A percentile compares a stretch with the other conserved stretches of the same genome.
These are phyloP conservation scores for Pantala flavescens DNA, from an alignment of 1,140 invertebrate species.

Conservation along the genomic window DNA sequence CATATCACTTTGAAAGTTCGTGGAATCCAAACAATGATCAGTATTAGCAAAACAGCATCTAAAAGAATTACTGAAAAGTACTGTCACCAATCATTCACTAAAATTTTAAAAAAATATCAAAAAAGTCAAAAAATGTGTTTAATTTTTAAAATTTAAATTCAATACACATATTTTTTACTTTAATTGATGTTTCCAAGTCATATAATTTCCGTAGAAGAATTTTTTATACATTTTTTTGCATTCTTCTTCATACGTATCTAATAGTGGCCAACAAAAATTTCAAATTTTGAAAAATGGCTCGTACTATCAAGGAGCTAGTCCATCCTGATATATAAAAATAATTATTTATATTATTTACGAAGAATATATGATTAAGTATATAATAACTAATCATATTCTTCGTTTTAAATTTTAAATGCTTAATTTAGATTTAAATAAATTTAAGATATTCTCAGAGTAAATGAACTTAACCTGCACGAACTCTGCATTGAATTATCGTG, in stretches of 20 bases:
- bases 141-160: neutral
- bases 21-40: neutral
- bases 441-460: too few relatives aligned
- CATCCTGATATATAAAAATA: neutral
- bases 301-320: neutral
- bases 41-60: neutral
- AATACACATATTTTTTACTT: neutral
- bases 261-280: neutral
- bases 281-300: neutral
- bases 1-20: neutral
- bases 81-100: neutral
- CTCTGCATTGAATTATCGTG: too few relatives aligned
- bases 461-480: too few relatives aligned
- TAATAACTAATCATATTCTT: too few relatives aligned
- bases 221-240: neutral
- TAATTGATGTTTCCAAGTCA: neutral
- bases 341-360: too few relatives aligned
- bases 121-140: neutral
- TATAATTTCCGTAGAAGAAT: neutral
- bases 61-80: neutral
- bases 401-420: too few relatives aligned
- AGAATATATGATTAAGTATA: too few relatives aligned
- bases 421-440: too few relatives aligned
- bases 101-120: neutral
- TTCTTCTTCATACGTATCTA: neutral